Evolutionary conservation across 92 coral and sea anemone species (phyloP).

Genomic region (Epizoanthus scotinus): DNA sequence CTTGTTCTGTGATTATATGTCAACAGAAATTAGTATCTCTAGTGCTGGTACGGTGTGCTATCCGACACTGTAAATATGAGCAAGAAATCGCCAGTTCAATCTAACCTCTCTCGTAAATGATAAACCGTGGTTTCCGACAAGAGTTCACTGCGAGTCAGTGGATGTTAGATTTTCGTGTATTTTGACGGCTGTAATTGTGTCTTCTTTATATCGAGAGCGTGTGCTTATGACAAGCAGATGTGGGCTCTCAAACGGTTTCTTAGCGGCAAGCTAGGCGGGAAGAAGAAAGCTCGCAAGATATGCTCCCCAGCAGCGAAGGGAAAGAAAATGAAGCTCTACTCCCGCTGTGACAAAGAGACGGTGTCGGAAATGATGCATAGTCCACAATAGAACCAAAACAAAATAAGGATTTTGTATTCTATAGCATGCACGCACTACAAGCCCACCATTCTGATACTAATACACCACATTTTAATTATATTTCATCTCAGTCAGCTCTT

Average conservation of each 20-base stretch:
- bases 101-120: slow-evolving; percentile 17
- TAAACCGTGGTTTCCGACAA: slow-evolving; percentile 27
- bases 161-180: slow-evolving; percentile 12
- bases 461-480: too few relatives aligned
- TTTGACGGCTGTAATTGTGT: slow-evolving; percentile 15
- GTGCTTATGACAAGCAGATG: slow-evolving; percentile 44
- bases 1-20: slow-evolving; percentile 16
- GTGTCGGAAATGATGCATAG: slow-evolving; percentile 38
- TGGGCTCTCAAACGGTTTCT: slow-evolving; percentile 15
- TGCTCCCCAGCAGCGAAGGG: slow-evolving; percentile 22
- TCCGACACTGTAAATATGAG: not conserved
- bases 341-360: slow-evolving; percentile 38
- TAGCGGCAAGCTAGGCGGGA: slow-evolving; percentile 20
- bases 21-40: slow-evolving; percentile 27
- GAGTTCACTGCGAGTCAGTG: not conserved
- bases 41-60: slow-evolving; percentile 1
- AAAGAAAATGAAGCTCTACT: slow-evolving; percentile 7
- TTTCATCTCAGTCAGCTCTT: too few relatives aligned
- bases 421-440: not conserved
- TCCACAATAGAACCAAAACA: slow-evolving; percentile 2
- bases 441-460: not conserved
- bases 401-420: slow-evolving; percentile 1
- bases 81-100: slow-evolving; percentile 14
- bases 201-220: slow-evolving; percentile 36
- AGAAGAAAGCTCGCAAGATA: slow-evolving; percentile 9